A percentile compares a stretch with the other conserved stretches of the same genome.
phyloP scores from a whole-genome alignment of 2,113 vertebrate species.

The Anseranas semipalmata region DNA sequence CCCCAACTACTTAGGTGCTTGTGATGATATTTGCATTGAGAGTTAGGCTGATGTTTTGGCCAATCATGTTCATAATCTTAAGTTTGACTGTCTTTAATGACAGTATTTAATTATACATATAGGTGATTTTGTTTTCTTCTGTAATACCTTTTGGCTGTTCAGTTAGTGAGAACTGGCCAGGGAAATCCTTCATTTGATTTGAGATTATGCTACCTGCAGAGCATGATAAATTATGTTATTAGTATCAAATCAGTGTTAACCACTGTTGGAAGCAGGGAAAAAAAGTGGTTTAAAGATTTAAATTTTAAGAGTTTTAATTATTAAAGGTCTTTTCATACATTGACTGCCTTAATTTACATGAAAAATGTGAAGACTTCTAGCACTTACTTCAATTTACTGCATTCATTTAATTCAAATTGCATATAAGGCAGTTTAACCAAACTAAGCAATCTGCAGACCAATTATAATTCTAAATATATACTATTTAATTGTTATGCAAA shows the following conservation, averaged over 20 bases:
- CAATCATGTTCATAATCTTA: not conserved
- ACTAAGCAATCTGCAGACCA: not conserved
- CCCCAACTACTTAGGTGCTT: not conserved
- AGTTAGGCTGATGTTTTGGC: not conserved
- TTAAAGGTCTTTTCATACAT: not conserved
- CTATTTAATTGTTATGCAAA: not conserved
- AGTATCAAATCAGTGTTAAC: not conserved
- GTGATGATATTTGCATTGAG: not conserved
- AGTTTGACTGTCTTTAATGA: not conserved
- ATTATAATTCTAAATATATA: not conserved
- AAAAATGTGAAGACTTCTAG: not conserved
- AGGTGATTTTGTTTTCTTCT: not conserved
- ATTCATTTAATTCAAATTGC: conserved; percentile 10
- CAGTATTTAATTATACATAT: not conserved
- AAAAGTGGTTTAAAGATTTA: not conserved
- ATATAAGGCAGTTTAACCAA: not conserved
- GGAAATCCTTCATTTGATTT: not conserved
- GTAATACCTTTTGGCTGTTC: not conserved
- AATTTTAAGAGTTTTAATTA: conserved; percentile 12
- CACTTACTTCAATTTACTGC: not conserved
- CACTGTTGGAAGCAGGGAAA: not conserved
- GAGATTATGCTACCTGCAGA: not conserved
- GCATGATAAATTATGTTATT: not conserved
- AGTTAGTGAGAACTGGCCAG: not conserved
- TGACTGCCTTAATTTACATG: conserved; percentile 20